These are phyloP conservation scores for Drosophila repleta DNA, from an alignment of 1,140 invertebrate species.

Conservation along the genomic window DNA sequence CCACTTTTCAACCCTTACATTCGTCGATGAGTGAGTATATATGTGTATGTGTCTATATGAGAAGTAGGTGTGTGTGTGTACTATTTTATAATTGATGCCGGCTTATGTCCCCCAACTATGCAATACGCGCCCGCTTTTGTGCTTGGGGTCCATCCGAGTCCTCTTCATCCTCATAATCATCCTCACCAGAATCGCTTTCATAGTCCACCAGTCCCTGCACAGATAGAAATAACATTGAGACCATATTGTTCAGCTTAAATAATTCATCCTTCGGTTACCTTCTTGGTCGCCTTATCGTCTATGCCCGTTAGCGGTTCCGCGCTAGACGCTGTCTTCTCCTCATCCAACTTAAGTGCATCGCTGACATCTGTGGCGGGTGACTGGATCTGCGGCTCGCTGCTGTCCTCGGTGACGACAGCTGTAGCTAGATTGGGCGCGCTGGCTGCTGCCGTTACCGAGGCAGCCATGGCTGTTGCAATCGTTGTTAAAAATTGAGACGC, in stretches of 20 bases:
- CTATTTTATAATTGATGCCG: conserved; percentile 80
- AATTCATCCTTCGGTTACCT: conserved; percentile 29
- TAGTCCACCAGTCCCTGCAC: conserved; percentile 96
- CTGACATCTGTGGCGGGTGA: conserved; percentile 38
- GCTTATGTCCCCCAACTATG: conserved; percentile 68
- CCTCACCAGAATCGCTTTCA: conserved; percentile 97
- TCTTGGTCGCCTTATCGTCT: conserved; percentile 69
- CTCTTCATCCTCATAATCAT: conserved; percentile 95
- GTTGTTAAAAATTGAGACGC: conserved; percentile 56
- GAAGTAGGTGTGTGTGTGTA: conserved; percentile 38
- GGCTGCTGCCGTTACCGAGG: conserved; percentile 67
- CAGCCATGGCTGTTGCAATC: conserved; percentile 63
- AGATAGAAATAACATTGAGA: neutral
- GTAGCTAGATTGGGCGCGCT: conserved; percentile 57
- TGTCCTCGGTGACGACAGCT: conserved; percentile 39
- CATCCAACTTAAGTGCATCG: conserved; percentile 44
- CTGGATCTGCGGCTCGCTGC: conserved; percentile 37
- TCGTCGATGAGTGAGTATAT: conserved; percentile 36
- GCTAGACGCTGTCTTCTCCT: conserved; percentile 36
- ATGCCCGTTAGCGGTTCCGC: conserved; percentile 32
- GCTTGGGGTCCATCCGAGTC: conserved; percentile 83
- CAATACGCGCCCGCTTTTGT: conserved; percentile 82
- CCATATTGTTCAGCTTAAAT: neutral
- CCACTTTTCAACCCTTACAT: conserved; percentile 32
- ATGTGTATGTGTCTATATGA: conserved; percentile 34